Conservation (phyloP, 1,140 invertebrate genomes). For the Tetramorium alpestre region DNA sequence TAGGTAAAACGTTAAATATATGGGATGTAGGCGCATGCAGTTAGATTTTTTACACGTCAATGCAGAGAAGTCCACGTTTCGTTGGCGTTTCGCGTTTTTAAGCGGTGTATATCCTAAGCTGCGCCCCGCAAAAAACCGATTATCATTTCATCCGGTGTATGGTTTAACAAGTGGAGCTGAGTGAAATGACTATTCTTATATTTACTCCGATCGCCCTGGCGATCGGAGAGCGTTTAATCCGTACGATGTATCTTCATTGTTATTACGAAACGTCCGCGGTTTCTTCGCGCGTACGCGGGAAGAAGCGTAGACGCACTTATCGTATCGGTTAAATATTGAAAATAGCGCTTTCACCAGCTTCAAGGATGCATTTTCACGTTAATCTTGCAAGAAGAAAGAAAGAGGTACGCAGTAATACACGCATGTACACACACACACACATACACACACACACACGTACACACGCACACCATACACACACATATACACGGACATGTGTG, state of each 20-base stretch:
- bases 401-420: constrained; percentile 15
- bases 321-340: constrained; percentile 48
- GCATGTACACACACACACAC: background rate
- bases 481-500: constrained; percentile 3
- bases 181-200: constrained; percentile 65
- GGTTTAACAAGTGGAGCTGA: constrained; percentile 54
- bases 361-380: constrained; percentile 61
- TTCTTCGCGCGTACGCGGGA: background rate
- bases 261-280: background rate
- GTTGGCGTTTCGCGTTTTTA: constrained; percentile 65
- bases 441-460: background rate
- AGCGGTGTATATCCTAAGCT: constrained; percentile 39
- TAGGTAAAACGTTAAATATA: constrained; percentile 48
- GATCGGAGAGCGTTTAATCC: background rate
- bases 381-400: constrained; percentile 42
- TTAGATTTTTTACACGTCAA: constrained; percentile 81
- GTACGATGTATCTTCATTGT: background rate
- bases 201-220: constrained; percentile 23
- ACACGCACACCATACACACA: constrained; percentile 1
- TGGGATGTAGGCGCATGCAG: constrained; percentile 63
- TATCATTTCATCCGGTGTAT: constrained; percentile 41
- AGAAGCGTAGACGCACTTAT: background rate
- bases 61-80: constrained; percentile 62
- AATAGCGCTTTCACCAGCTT: constrained; percentile 51
- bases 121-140: constrained; percentile 30